Base-by-base conservation (phyloP, 2,113 vertebrate species). In the Campylorhamphus procurvoides region DNA sequence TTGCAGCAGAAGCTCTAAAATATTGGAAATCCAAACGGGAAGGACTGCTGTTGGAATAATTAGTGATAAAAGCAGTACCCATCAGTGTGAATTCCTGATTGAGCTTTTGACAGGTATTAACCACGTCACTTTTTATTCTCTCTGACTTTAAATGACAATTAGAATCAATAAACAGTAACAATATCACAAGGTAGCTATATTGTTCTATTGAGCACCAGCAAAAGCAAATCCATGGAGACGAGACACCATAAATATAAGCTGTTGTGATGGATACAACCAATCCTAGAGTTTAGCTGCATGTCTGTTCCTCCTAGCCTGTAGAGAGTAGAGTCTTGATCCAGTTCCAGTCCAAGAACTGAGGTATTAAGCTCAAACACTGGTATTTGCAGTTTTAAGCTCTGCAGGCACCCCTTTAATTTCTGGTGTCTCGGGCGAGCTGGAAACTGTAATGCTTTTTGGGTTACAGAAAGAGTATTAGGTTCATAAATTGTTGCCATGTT, bases 1-100 rank as follows among this genome's bases (percentile, higher is more conserved):
- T 94, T 95, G 81, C 81, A 90, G 46, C 37, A 96, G 93, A 96
- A 90, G 90, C 86, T 94, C 77, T 66, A 89, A 77, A 93, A 90
- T 63, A 84, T 7, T 87, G 76, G 69, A 89, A 96, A 94, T 18
- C 12, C 73, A 89, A 93, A 82, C 33, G 52, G 52, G 63, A 86
- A 81, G 42, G 56, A n/a, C 50, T 90, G 64, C 42, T 90, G 33
- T 15, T 72, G 66, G 68, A 94, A 60, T 64, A 88, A 66, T 31
- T 20, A 63, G 33, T 47, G 76, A 93, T 59, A 86, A 81, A 95
- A 92, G 56, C n/a, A 81, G 72, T 46, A 67, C 55, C 59, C 67
- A 81, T 33, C 76, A 81, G 42, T 58, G 50, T 55, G 66, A 91
- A 95, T 58, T 77, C 71, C 75, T 66, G 19, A 59, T 37, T 80